Evolutionary conservation across 2,113 vertebrate species (phyloP).

Genomic region (Chiloscyllium plagiosum): DNA sequence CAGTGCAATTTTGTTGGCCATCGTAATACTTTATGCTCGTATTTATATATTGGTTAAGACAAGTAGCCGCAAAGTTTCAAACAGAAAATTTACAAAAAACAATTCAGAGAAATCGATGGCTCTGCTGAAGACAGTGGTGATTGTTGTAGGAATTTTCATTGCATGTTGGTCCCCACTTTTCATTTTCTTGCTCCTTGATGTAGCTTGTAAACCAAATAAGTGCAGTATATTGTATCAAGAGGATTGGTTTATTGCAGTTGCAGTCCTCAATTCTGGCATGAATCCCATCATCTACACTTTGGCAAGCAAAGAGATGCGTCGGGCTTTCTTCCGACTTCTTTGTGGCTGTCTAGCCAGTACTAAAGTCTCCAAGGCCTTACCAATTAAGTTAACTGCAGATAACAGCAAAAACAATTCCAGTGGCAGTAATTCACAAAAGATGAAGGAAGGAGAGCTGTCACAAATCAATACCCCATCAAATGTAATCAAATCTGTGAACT

Average conservation of each 20-base stretch:
- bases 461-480: background rate
- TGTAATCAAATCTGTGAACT: constrained; percentile 45
- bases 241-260: constrained; percentile 80
- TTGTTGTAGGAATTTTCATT: constrained; percentile 88
- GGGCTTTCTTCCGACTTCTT: constrained; percentile 77
- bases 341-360: constrained; percentile 63
- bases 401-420: constrained; percentile 82
- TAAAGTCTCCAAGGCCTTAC: constrained; percentile 49
- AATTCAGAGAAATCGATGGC: constrained; percentile 84
- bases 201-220: constrained; percentile 67
- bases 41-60: constrained; percentile 88
- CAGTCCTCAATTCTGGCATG: constrained; percentile 87
- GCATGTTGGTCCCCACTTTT: constrained; percentile 89
- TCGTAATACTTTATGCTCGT: constrained; percentile 79
- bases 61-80: constrained; percentile 75
- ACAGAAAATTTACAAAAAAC: constrained; percentile 56
- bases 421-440: constrained; percentile 67
- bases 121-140: constrained; percentile 83
- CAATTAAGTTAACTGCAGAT: constrained; percentile 60
- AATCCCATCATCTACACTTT: constrained; percentile 91
- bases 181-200: constrained; percentile 79
- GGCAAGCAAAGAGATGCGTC: constrained; percentile 90
- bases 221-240: constrained; percentile 71
- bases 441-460: constrained; percentile 52
- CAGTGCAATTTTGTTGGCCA: constrained; percentile 72